A percentile compares a stretch with the other conserved stretches of the same genome.
Conservation (phyloP, 2,113 vertebrate species). For the Spea bombifrons region DNA sequence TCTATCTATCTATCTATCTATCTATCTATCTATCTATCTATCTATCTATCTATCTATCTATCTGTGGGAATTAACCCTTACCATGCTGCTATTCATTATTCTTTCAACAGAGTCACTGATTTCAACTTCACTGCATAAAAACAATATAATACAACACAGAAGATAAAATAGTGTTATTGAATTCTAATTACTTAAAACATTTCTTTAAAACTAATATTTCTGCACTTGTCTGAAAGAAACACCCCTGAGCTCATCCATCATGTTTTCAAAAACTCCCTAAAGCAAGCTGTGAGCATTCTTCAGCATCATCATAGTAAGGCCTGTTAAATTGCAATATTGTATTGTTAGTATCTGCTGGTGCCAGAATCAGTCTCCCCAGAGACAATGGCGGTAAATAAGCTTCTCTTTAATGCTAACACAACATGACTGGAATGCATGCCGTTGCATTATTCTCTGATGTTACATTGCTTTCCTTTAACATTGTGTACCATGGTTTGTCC, state of each 20-base stretch:
- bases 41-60: conserved; percentile 17
- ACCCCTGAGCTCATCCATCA: conserved; percentile 58
- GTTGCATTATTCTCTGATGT: conserved; percentile 25
- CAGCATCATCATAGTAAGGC: conserved; percentile 16
- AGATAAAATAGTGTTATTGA: conserved; percentile 7
- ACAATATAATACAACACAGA: neutral
- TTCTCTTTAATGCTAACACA: conserved; percentile 23
- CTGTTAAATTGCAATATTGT: conserved; percentile 27
- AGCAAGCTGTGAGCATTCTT: conserved; percentile 15
- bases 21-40: conserved; percentile 26
- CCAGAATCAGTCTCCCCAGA: conserved; percentile 34
- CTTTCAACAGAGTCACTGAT: neutral
- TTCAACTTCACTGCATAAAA: neutral
- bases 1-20: conserved; percentile 16
- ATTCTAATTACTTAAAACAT: conserved; percentile 28
- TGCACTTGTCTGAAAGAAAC: conserved; percentile 52
- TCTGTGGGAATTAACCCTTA: neutral
- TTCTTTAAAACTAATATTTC: conserved; percentile 48
- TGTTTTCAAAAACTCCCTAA: conserved; percentile 51
- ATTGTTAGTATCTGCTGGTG: conserved; percentile 44
- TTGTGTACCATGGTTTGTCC: neutral
- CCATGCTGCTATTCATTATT: too few relatives aligned
- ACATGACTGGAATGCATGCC: conserved; percentile 8
- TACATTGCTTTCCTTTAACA: conserved; percentile 24
- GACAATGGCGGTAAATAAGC: conserved; percentile 40